Conservation (phyloP, 2,888 invertebrate species). For the Steinernema hermaphroditum region DNA sequence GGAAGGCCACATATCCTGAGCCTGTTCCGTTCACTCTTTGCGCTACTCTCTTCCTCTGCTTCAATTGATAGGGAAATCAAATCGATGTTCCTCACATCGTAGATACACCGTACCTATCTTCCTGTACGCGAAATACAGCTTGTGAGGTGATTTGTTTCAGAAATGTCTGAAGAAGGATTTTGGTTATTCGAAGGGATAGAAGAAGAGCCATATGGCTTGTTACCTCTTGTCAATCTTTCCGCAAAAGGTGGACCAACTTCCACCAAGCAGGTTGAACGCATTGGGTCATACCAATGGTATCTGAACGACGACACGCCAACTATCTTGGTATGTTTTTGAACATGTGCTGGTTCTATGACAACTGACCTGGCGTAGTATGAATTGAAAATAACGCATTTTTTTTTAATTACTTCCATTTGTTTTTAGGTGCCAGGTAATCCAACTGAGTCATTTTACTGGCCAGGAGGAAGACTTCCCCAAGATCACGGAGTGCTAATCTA, state of each 20-base stretch:
- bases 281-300: conserved; percentile 66
- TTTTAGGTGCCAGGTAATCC: conserved; percentile 61
- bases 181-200: conserved; percentile 66
- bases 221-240: conserved; percentile 62
- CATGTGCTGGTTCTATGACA: background rate
- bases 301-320: conserved; percentile 63
- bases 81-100: too few species aligned
- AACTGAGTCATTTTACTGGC: conserved; percentile 61
- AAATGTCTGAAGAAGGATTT: conserved; percentile 42
- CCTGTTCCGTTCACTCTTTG: too few species aligned
- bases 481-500: conserved; percentile 66
- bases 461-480: conserved; percentile 61
- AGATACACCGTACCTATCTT: too few species aligned
- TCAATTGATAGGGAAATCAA: too few species aligned
- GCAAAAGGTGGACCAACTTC: conserved; percentile 64
- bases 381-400: too few species aligned
- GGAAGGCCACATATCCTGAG: too few species aligned
- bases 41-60: too few species aligned
- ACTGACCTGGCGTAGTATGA: conserved; percentile 1
- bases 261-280: conserved; percentile 61
- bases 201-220: conserved; percentile 64
- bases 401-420: too few species aligned
- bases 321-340: conserved; percentile 50
- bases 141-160: background rate
- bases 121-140: background rate